These are phyloP conservation scores for Slavum lentiscoides DNA, from an alignment of 2,888 invertebrate genomes.

Conservation along the genomic window DNA sequence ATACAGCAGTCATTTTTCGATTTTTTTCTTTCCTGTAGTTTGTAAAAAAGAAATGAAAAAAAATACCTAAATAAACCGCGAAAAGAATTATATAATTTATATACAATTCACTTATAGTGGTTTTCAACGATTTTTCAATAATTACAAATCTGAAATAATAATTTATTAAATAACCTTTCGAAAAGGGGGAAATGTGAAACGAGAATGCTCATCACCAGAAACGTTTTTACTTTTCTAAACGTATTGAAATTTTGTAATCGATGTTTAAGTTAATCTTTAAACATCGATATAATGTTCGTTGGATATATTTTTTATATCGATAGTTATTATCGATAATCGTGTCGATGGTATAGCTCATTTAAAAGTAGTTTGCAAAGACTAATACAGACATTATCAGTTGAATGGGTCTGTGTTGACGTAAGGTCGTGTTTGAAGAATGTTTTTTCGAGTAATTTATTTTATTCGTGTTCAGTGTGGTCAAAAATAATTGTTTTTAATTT, in stretches of 20 bases:
- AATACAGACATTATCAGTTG: slow-evolving; percentile 14
- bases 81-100: too few species aligned
- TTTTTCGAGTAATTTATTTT: not conserved
- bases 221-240: not conserved
- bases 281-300: slow-evolving; percentile 4
- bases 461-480: not conserved
- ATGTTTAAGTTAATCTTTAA: not conserved
- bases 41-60: too few species aligned
- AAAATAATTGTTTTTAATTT: slow-evolving; percentile 7
- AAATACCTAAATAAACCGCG: too few species aligned
- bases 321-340: slow-evolving; percentile 14
- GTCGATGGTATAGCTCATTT: slow-evolving; percentile 28
- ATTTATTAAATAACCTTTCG: too few species aligned
- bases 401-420: not conserved
- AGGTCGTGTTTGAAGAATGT: not conserved
- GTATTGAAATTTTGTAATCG: not conserved
- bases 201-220: too few species aligned
- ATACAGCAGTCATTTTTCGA: too few species aligned
- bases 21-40: too few species aligned
- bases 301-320: slow-evolving; percentile 7
- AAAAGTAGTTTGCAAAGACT: slow-evolving; percentile 21
- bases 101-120: too few species aligned
- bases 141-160: too few species aligned
- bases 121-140: too few species aligned
- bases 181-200: too few species aligned